Conservation (phyloP, 2,888 invertebrate genomes). For the Drosophila anomelani region DNA sequence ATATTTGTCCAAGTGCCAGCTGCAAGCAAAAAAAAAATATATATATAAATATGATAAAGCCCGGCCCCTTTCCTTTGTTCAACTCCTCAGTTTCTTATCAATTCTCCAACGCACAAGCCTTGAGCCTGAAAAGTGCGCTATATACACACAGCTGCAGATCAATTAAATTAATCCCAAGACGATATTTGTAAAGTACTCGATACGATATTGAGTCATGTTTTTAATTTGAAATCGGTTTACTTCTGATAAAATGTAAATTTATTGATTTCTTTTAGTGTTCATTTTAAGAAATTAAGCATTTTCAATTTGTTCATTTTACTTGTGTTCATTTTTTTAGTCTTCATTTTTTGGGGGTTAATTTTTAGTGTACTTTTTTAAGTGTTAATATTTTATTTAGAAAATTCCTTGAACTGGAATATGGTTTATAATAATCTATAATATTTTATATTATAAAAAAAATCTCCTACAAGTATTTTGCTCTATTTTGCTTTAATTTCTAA, state of each 20-base stretch:
- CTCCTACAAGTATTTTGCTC: neutral
- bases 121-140: constrained; percentile 66
- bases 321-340: neutral
- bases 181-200: neutral
- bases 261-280: neutral
- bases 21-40: constrained; percentile 38
- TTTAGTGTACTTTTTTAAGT: neutral
- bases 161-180: constrained; percentile 2
- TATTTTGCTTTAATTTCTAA: neutral
- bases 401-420: neutral
- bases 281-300: neutral
- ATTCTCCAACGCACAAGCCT: constrained; percentile 50
- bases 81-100: constrained; percentile 29
- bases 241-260: too few species aligned
- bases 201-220: neutral
- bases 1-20: constrained; percentile 70
- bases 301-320: neutral
- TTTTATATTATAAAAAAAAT: neutral
- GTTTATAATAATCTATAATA: neutral
- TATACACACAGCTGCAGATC: constrained; percentile 26
- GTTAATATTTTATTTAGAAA: neutral
- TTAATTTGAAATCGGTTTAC: neutral
- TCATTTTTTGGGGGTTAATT: neutral
- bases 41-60: constrained; percentile 18
- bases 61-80: constrained; percentile 22